Evolutionary conservation across 2,113 vertebrate species (phyloP), one percentile per base, ranked within the genome.

Genomic region (Saiga tatarica): DNA sequence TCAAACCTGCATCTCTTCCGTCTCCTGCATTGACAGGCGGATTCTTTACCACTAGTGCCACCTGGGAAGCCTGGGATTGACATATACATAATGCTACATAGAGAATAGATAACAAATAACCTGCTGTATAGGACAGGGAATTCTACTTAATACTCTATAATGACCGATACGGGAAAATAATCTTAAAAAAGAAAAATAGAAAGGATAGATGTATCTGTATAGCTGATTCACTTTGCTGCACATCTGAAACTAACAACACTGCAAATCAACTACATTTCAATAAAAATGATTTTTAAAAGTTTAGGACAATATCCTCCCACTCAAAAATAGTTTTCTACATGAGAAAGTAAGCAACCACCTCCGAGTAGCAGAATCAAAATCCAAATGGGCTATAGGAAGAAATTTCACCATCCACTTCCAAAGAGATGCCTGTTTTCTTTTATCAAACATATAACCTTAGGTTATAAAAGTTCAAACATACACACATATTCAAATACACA

Each of bases 1-100:
- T 3, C 0, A 2, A 42, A 76, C 21, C 23, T 3, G 67, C n/a
- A 39, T 71, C n/a, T 12, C n/a, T 12, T 23, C 0, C 0, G 0
- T 26, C 36, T 76, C 6, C 71, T 76, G 71, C 71, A 42, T 26
- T 42, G 71, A 42, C 36, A 76, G 23, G 71, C 0, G 3, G 21
- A 26, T 78, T 42, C 74, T 28, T 78, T 47, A 78, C 74, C 39
- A 28, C 74, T 26, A 71, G 42, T 3, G 23, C 12, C 36, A 25
- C 21, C 71, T 25, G 21, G 36, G 23, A 25, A 42, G 36, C n/a
- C n/a, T 71, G n/a, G 67, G 19, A 39, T 6, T 12, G 64, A 71
- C n/a, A 21, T 36, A 71, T 36, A 71, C 4, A 6, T n/a, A 36
- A 4, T 36, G 36, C 17, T 21, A 71, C 19, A 39, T 39, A 12